Percentiles rank a stretch among this genome's conserved stretches.
phyloP scores from a whole-genome alignment of 2,888 invertebrate genomes.

The Belgica antarctica region DNA sequence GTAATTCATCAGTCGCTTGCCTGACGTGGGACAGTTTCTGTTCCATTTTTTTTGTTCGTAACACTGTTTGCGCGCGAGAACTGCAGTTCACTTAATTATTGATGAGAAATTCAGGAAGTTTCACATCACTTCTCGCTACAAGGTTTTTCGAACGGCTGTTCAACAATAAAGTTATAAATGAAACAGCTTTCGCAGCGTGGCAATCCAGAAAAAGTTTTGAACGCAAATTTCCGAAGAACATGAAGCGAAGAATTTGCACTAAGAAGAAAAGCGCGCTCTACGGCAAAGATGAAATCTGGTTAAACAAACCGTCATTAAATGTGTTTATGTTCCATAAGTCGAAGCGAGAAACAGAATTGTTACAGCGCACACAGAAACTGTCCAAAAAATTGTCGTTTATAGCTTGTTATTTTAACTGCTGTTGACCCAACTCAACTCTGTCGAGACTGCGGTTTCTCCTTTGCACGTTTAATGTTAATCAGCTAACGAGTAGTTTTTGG shows the following conservation, averaged over 20 bases:
- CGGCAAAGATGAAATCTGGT: neutral
- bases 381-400: constrained; percentile 23
- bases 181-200: neutral
- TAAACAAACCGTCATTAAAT: neutral
- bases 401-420: constrained; percentile 22
- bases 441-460: constrained; percentile 15
- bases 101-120: neutral
- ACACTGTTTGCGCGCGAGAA: neutral
- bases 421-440: constrained; percentile 28
- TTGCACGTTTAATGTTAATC: constrained; percentile 22
- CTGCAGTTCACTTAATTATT: neutral
- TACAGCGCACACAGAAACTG: neutral
- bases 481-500: constrained; percentile 24
- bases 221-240: neutral
- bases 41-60: constrained; percentile 5
- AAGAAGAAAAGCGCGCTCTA: neutral
- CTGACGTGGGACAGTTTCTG: neutral
- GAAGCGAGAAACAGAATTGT: neutral
- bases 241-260: neutral
- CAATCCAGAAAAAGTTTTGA: neutral
- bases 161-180: constrained; percentile 5
- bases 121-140: neutral
- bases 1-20: constrained; percentile 2
- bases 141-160: neutral
- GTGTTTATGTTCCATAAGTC: neutral